Percentiles rank a stretch among this genome's conserved stretches.
Conservation (phyloP, 2,797 vertebrate species). For the Myripristis jacobus region DNA sequence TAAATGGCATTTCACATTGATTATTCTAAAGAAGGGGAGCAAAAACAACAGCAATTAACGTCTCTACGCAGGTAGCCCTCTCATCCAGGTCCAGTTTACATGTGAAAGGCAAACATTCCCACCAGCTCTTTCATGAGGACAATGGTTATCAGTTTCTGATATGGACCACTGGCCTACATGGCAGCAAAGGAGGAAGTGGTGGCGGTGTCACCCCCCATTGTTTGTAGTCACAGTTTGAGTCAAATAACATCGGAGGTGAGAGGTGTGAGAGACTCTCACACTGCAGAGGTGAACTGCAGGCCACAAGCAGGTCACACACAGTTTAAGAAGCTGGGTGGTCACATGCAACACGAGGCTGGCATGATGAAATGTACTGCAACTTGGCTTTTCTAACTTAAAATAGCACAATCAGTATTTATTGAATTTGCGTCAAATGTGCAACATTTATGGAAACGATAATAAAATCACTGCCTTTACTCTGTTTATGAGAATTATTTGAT, state of each 20-base stretch:
- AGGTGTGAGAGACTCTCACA: slow-evolving; percentile 75
- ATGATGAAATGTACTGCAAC: background rate
- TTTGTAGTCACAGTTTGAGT: slow-evolving; percentile 73
- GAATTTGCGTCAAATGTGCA: background rate
- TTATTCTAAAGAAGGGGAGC: background rate
- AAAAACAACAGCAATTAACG: background rate
- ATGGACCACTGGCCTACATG: slow-evolving; percentile 44
- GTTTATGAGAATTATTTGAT: background rate
- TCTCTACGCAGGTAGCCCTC: slow-evolving; percentile 41
- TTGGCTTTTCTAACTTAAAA: background rate
- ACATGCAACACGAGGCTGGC: slow-evolving; percentile 10
- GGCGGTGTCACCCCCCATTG: slow-evolving; percentile 54
- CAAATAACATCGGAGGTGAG: slow-evolving; percentile 66
- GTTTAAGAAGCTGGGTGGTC: slow-evolving; percentile 60
- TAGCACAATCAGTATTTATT: background rate
- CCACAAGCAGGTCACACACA: slow-evolving; percentile 56
- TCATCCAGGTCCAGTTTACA: slow-evolving; percentile 61
- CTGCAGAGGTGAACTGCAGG: slow-evolving; percentile 70
- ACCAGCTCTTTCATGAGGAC: slow-evolving; percentile 71
- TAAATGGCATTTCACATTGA: background rate
- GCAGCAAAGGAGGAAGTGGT: slow-evolving; percentile 68
- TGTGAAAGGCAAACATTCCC: slow-evolving; percentile 77
- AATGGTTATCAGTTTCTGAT: slow-evolving; percentile 74
- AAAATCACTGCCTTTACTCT: background rate
- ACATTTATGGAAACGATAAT: background rate